Percentiles rank a stretch among this genome's conserved stretches.
phyloP scores from a whole-genome alignment of 2,888 invertebrate genomes.

The Amiota mariae region DNA sequence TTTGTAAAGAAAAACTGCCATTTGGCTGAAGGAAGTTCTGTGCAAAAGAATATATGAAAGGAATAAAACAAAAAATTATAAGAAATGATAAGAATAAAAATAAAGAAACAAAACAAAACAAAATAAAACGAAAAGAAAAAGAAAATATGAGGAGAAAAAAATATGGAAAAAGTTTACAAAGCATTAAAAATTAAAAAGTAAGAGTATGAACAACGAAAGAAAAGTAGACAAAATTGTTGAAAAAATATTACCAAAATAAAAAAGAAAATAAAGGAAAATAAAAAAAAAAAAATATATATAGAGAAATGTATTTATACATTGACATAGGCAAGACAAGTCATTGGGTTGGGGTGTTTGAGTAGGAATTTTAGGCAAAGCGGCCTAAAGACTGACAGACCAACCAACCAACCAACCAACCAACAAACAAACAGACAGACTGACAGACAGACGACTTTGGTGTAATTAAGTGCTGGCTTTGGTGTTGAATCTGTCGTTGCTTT shows the following conservation, averaged over 20 bases:
- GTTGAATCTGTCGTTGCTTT: background rate
- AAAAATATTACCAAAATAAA: background rate
- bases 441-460: background rate
- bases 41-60: too few species aligned
- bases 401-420: too few species aligned
- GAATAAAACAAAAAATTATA: background rate
- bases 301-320: too few species aligned
- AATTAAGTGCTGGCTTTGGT: constrained; percentile 1
- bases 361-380: background rate
- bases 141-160: background rate
- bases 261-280: background rate
- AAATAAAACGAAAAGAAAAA: background rate
- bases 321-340: too few species aligned
- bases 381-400: background rate
- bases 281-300: background rate
- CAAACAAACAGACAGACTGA: background rate
- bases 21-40: too few species aligned
- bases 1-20: too few species aligned
- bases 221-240: constrained; percentile 17
- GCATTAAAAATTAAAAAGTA: constrained; percentile 22
- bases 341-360: too few species aligned
- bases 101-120: background rate
- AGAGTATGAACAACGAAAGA: background rate
- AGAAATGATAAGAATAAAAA: background rate
- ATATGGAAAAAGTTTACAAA: constrained; percentile 23